Evolutionary conservation across 2,888 invertebrate species (phyloP).

Genomic region (Coelogynopora nodosa): DNA sequence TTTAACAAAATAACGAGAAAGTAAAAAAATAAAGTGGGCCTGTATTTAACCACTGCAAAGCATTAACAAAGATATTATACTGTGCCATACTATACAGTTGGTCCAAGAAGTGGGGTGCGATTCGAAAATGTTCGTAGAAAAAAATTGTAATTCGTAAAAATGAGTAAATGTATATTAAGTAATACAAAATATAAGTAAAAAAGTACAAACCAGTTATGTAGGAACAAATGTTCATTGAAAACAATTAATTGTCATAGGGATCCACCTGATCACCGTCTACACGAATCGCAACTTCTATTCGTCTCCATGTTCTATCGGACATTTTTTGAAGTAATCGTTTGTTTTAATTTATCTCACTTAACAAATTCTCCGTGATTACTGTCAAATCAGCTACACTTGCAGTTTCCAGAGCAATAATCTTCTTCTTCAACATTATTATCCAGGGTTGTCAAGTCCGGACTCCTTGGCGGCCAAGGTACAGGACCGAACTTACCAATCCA

Average conservation of each 20-base stretch:
- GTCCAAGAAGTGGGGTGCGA: background rate
- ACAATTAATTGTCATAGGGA: background rate
- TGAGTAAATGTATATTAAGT: background rate
- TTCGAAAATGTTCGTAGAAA: background rate
- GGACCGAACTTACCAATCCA: background rate
- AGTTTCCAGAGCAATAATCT: background rate
- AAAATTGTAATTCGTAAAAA: background rate
- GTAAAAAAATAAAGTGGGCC: no score
- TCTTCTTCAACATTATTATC: background rate
- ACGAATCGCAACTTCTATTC: background rate
- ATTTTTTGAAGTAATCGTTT: no score
- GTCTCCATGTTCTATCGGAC: background rate
- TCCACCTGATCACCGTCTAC: background rate
- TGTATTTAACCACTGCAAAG: no score
- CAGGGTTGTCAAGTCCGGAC: background rate
- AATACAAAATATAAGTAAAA: background rate
- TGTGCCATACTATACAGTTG: no score
- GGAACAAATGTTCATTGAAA: background rate
- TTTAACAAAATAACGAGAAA: no score
- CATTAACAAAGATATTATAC: no score
- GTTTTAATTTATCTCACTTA: background rate
- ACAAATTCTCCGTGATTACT: background rate
- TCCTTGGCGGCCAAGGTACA: background rate
- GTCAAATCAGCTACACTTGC: background rate
- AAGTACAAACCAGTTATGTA: background rate